These are phyloP conservation scores for Gila orcuttii DNA, from an alignment of 2,113 vertebrate genomes.

Conservation along the genomic window DNA sequence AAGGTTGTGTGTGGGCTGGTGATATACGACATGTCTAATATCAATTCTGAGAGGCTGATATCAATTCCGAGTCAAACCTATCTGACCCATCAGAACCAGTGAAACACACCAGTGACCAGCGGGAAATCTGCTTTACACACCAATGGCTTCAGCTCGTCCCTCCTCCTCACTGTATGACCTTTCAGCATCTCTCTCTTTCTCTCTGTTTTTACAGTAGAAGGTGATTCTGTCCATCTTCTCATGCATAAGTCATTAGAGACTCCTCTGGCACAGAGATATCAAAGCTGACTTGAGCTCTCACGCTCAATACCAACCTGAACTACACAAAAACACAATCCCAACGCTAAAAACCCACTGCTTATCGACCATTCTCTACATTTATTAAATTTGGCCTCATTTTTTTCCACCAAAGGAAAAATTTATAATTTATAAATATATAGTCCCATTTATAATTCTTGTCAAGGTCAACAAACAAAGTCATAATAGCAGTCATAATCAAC, in stretches of 20 bases:
- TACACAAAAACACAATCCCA: neutral
- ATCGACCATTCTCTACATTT: neutral
- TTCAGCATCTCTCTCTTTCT: conserved; percentile 55
- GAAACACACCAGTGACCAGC: conserved; percentile 39
- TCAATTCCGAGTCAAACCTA: conserved; percentile 5
- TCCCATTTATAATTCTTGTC: neutral
- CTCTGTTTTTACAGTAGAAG: conserved; percentile 67
- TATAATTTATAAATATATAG: too few species aligned
- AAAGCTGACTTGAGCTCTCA: neutral
- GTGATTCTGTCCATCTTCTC: conserved; percentile 75
- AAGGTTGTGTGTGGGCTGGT: neutral
- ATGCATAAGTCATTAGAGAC: conserved; percentile 77
- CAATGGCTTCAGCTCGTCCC: conserved; percentile 19
- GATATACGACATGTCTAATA: conserved; percentile 27
- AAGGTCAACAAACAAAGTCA: neutral
- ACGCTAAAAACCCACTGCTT: neutral
- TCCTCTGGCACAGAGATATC: conserved; percentile 29
- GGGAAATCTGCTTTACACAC: conserved; percentile 35
- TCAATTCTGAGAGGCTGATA: neutral
- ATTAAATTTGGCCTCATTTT: neutral
- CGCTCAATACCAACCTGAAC: conserved; percentile 21
- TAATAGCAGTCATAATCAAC: neutral
- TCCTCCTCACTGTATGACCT: conserved; percentile 37
- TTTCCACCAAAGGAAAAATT: neutral
- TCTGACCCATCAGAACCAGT: conserved; percentile 34